Conservation (phyloP, 2,797 vertebrate genomes). For the Anniella stebbinsi region DNA sequence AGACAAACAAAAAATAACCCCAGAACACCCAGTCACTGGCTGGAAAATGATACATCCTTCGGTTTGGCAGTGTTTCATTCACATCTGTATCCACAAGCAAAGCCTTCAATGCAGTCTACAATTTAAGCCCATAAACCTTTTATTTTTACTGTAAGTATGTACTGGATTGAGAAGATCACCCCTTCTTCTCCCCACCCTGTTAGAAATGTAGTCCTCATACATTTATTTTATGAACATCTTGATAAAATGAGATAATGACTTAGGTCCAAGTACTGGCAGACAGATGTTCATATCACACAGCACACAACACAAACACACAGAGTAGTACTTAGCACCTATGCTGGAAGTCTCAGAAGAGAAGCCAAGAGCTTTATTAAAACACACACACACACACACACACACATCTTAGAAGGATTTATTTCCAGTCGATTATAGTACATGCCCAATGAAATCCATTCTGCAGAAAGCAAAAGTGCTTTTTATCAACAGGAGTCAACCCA, state of each 20-base stretch:
- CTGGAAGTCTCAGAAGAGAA: slow-evolving; percentile 74
- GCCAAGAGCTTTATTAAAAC: slow-evolving; percentile 78
- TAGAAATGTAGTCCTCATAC: slow-evolving; percentile 25
- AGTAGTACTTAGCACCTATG: slow-evolving; percentile 67
- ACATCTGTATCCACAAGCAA: slow-evolving; percentile 19
- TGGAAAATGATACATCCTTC: background rate
- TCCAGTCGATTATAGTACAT: slow-evolving; percentile 37
- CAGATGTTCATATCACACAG: slow-evolving; percentile 65
- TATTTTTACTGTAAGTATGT: background rate
- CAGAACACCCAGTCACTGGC: background rate
- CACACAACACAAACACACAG: slow-evolving; percentile 54
- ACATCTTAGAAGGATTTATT: slow-evolving; percentile 38
- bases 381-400: background rate
- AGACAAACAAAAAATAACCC: background rate
- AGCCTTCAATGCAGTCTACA: background rate
- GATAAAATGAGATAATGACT: slow-evolving; percentile 49
- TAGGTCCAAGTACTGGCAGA: slow-evolving; percentile 53
- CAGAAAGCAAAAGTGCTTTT: slow-evolving; percentile 31
- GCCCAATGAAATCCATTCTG: background rate
- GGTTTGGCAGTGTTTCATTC: background rate
- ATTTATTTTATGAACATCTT: slow-evolving; percentile 32
- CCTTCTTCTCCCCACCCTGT: background rate
- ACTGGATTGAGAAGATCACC: background rate
- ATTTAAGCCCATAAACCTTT: slow-evolving; percentile 1
- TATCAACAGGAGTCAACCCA: background rate